phyloP scores from a whole-genome alignment of 2,797 vertebrate genomes.

The Hipposideros larvatus region DNA sequence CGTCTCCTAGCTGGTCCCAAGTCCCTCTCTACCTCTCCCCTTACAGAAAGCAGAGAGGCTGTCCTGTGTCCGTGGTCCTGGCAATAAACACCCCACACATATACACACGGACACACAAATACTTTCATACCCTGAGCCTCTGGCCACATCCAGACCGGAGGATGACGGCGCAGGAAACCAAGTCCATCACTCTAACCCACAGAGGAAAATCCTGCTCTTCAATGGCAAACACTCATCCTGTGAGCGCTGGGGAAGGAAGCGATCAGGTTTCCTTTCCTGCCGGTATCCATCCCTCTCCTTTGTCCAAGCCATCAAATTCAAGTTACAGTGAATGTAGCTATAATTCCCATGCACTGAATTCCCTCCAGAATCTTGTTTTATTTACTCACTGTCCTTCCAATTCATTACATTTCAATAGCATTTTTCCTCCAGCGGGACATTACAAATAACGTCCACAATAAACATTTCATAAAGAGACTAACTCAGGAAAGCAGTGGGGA shows the following conservation, averaged over 20 bases:
- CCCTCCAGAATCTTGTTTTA: constrained; percentile 55
- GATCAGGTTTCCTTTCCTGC: background rate
- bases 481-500: background rate
- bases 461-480: constrained; percentile 53
- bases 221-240: background rate
- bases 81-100: background rate
- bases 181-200: background rate
- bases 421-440: constrained; percentile 54
- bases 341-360: background rate
- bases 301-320: background rate
- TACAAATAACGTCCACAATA: constrained; percentile 42
- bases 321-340: background rate
- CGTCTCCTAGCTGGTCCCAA: background rate
- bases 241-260: background rate
- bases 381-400: constrained; percentile 58
- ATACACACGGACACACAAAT: background rate
- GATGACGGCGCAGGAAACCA: background rate
- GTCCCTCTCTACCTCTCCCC: background rate
- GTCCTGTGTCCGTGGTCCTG: background rate
- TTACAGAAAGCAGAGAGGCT: background rate
- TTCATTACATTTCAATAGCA: constrained; percentile 67
- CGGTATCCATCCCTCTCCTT: background rate
- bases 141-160: background rate
- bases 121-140: background rate
- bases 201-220: background rate